phyloP scores from a whole-genome alignment of 1,140 invertebrate species.

The Ostrea denselamellosa region DNA sequence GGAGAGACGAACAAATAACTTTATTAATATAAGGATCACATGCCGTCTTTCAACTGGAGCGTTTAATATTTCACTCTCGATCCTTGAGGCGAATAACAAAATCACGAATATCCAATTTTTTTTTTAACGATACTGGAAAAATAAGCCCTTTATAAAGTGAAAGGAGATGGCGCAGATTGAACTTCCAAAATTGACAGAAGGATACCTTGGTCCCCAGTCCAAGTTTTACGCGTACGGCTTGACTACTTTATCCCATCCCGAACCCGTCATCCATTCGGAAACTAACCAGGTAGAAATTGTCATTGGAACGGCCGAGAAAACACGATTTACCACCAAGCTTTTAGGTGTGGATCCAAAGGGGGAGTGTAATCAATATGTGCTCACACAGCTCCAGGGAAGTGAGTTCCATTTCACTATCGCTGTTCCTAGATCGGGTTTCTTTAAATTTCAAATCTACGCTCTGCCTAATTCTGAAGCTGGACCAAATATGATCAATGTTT shows the following conservation, averaged over 20 bases:
- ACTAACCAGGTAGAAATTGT: constrained; percentile 71
- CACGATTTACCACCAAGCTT: constrained; percentile 70
- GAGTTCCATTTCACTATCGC: constrained; percentile 71
- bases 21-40: background rate
- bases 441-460: constrained; percentile 79
- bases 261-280: constrained; percentile 68
- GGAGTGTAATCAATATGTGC: constrained; percentile 68
- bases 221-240: constrained; percentile 74
- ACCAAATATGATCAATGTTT: constrained; percentile 77
- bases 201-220: constrained; percentile 76
- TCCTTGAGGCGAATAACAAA: constrained; percentile 26
- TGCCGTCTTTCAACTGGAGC: constrained; percentile 1
- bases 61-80: background rate
- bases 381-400: constrained; percentile 65
- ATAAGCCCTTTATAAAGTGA: background rate
- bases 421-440: constrained; percentile 73
- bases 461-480: constrained; percentile 73
- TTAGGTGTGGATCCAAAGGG: constrained; percentile 67
- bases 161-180: background rate
- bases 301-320: constrained; percentile 64
- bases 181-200: constrained; percentile 67
- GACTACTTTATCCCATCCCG: constrained; percentile 66
- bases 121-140: background rate
- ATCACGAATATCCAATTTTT: background rate
- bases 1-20: background rate